Evolutionary conservation across 1,140 invertebrate genomes (phyloP), one percentile per base, ranked within the genome.

Genomic region (Megalopta genalis): DNA sequence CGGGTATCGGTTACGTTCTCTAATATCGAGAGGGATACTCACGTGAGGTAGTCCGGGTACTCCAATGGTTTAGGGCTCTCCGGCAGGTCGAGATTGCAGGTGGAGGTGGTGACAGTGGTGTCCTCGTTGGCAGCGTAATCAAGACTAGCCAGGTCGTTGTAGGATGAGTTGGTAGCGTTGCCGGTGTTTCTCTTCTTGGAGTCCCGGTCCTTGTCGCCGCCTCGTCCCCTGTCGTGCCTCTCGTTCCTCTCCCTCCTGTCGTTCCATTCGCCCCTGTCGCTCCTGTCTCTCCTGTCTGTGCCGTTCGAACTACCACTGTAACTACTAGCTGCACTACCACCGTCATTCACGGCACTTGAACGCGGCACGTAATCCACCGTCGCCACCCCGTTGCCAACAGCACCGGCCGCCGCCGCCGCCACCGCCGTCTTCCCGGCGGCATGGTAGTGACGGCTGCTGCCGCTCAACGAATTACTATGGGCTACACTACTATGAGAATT

Each of bases 11-110:
- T 54, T n/a, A 54, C 52, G 18, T 21, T 14, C 49, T 14, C 49
- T 14, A 4, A 16, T 18, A 57, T 57, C 54, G 10, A 57, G 7
- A 9, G 60, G 64, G 37, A 59, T 60, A 93, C 93, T 94, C 86
- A 95, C 94, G 91, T 93, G 86, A 94, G 89, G 86, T 94, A 95
- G 85, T 94, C 93, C 54, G 93, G 93, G 87, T 92, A 93, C 37
- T 93, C 92, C 2, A 90, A 88, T n/a, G 73, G 64, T 46, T 81
- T 83, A 67, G 79, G 82, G 39, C 71, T 86, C 62, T 70, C 86
- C 52, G 77, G 59, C 14, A 68, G 63, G 23, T 86, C 57, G 54
- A 85, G 60, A 46, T 65, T 59, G 37, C 62, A 83, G 60, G 71
- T 70, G 12, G 84, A 57, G 12, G 77, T 78, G 12, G 69, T 52